Conservation (phyloP, 2,888 invertebrate species). For the Ferrisia virgata region DNA sequence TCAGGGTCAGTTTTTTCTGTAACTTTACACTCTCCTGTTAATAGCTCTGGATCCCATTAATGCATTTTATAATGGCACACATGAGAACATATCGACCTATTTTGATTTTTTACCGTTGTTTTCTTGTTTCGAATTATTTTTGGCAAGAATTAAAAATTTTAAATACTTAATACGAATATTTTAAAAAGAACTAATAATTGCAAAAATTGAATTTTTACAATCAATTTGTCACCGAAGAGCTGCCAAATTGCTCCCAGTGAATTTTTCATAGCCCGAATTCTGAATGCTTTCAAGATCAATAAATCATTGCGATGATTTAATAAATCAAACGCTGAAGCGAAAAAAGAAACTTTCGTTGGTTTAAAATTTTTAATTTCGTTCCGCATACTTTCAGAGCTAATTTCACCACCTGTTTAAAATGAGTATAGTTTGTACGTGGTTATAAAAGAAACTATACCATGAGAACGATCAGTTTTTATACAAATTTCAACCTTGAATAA, state of each 20-base stretch:
- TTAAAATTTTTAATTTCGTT: not conserved
- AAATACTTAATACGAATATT: too few relatives aligned
- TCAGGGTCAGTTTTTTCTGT: too few relatives aligned
- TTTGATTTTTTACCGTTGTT: too few relatives aligned
- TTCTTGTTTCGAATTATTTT: too few relatives aligned
- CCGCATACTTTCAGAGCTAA: conserved; percentile 4
- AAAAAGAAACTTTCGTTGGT: not conserved
- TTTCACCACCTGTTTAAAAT: conserved; percentile 26
- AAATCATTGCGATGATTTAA: not conserved
- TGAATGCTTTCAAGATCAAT: not conserved
- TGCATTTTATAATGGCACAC: too few relatives aligned
- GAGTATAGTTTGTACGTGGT: not conserved
- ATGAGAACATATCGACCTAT: too few relatives aligned
- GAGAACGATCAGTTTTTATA: conserved; percentile 6
- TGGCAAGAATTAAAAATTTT: too few relatives aligned
- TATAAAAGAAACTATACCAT: conserved; percentile 16
- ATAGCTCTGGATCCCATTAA: too few relatives aligned
- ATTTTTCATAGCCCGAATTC: not conserved
- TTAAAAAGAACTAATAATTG: too few relatives aligned
- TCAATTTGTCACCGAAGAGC: too few relatives aligned
- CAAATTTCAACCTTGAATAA: conserved; percentile 42
- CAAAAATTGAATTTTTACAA: not conserved
- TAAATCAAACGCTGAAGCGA: not conserved
- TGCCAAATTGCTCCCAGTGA: not conserved
- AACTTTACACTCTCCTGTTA: too few relatives aligned